phyloP scores from a whole-genome alignment of 1,140 invertebrate species.

The Arctopsyche grandis region DNA sequence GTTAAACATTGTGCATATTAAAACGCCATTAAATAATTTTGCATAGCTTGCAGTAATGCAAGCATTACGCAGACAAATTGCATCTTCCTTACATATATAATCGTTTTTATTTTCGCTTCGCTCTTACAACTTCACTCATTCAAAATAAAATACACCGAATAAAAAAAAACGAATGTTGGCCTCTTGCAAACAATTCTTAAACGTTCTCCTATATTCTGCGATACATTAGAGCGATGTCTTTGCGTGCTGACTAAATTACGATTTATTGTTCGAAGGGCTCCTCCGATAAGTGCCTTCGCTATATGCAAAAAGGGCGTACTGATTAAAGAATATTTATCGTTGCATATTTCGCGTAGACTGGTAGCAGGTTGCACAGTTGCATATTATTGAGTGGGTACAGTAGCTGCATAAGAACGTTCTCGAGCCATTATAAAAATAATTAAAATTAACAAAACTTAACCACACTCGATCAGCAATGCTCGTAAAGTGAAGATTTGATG shows the following conservation, averaged over 20 bases:
- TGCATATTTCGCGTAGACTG: conserved; percentile 52
- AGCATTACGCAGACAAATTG: not conserved
- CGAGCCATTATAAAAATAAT: not conserved
- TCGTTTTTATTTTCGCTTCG: not conserved
- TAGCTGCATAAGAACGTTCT: conserved; percentile 6
- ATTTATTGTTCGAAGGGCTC: conserved; percentile 47
- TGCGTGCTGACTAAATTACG: conserved; percentile 47
- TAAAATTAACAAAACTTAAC: not conserved
- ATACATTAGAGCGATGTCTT: conserved; percentile 22
- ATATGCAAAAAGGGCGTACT: conserved; percentile 51
- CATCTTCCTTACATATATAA: not conserved
- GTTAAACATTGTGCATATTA: conserved; percentile 17
- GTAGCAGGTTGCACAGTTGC: conserved; percentile 47
- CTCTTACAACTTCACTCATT: not conserved
- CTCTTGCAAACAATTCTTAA: not conserved
- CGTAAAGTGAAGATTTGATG: not conserved
- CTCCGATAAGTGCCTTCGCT: conserved; percentile 39
- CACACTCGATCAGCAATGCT: not conserved
- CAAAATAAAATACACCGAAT: not conserved
- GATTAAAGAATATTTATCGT: conserved; percentile 54
- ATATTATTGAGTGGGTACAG: conserved; percentile 49
- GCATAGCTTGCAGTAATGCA: conserved; percentile 23
- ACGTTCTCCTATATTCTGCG: not conserved
- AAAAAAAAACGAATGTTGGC: not conserved
- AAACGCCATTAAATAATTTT: conserved; percentile 13